Evolutionary conservation across 2,113 vertebrate species (phyloP), one percentile per base, ranked within the genome.

Genomic region (Alectura lathami): DNA sequence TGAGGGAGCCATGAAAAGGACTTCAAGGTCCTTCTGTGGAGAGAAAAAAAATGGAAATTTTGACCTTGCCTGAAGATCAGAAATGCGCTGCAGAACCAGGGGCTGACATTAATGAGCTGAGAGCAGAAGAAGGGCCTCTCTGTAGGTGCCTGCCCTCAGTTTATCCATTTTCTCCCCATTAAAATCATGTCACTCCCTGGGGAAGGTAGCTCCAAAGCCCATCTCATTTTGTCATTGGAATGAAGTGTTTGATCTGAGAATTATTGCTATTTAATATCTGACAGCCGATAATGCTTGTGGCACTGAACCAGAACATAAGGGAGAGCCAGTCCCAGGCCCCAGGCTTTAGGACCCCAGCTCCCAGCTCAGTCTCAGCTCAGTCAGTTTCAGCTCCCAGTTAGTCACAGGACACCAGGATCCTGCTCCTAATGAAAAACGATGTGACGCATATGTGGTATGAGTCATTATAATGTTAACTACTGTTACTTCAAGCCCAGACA

Each of bases 401-500:
- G 80, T 94, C 88, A 96, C 79, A 93, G 91, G 91, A 83, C 85
- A 91, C 82, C 76, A 76, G 88, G 93, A 96, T 72, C 38, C 83
- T 88, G 86, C 66, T 96, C 83, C 69, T 94, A 94, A 93, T 96
- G 95, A 91, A 96, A 95, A 91, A 48, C 24, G n/a, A 95, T 84
- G 79, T 94, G 94, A 94, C 83, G 93, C 94, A 96, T 93, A 90
- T 72, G 57, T 90, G 94, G 64, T 77, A 72, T 97, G 96, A 97
- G 91, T 96, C 94, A 94, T 94, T 96, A 91, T 83, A 93, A 93
- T 94, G 95, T 89, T 97, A 96, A 96, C 94, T 96, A 95, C 93
- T 88, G 75, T 81, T 90, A 78, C 95, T 97, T 96, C 88, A 91
- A 96, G 86, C 93, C 93, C 86, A 94, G 95, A 94, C 90, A 96